Evolutionary conservation across 2,888 invertebrate species (phyloP), one percentile per base, ranked within the genome.

Genomic region (Pollenia labialis): DNA sequence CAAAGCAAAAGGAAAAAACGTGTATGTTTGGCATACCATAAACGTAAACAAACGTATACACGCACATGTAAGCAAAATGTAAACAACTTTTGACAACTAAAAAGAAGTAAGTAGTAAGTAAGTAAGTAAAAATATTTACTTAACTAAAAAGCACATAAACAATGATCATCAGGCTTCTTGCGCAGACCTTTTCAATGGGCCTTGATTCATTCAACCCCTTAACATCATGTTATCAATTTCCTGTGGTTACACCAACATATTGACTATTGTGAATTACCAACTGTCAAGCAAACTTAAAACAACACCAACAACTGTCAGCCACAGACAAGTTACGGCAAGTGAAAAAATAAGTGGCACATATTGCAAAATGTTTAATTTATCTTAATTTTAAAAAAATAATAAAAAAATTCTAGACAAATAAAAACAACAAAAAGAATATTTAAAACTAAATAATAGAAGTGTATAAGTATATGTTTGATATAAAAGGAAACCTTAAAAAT

Each of bases 301-400:
- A 32, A 23, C 14, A 32, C 10, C n/a, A 16, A n/a, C 23, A 68
- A 48, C 12, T 74, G 66, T 74, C 81, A 81, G 40, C 54, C n/a
- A 18, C 23, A 79, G 16, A 40, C 40, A 68, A 79, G 12, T 79
- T 72, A 66, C 72, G 74, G 46, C 62, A 32, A 58, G 71, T 58
- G 44, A 60, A 79, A 74, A 82, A 83, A 58, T 50, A n/a, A 74
- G 40, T 58, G 50, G 44, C 16, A 10, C 14, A 1, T 68, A 18
- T 48, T 54, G 71, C 16, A 74, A 79, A 79, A 74, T 84, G 18
- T 68, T 82, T 60, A 64, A 68, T 84, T 58, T 9, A 60, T 84
- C 48, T 40, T 66, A 9, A 23, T 60, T 72, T 56, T 23, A 9
- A n/a, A 4, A 14, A 52, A 74, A 74, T 58, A 68, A 66, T 66